Conservation (phyloP, 2,113 vertebrate species). For the Lipotes vexillifer region DNA sequence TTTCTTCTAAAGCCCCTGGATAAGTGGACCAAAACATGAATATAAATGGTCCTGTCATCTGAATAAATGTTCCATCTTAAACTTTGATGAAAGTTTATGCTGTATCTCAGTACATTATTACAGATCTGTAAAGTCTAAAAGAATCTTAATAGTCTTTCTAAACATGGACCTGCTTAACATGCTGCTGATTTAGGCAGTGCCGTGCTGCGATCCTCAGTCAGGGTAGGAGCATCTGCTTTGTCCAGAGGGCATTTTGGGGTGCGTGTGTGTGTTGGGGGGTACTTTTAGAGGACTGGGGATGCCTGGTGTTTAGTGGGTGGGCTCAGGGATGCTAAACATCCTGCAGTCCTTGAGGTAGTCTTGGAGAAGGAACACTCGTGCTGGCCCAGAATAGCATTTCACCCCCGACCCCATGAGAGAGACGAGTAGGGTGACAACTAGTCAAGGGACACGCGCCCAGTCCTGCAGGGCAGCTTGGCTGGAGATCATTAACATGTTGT, state of each 20-base stretch:
- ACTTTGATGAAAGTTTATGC: neutral
- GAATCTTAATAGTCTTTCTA: neutral
- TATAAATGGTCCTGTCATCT: neutral
- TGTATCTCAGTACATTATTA: neutral
- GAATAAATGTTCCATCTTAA: neutral
- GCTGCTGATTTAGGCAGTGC: rapidly evolving
- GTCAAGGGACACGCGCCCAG: rapidly evolving
- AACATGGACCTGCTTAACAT: neutral
- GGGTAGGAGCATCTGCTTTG: too few species aligned
- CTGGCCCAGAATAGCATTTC: neutral
- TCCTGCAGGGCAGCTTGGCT: neutral
- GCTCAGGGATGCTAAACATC: neutral
- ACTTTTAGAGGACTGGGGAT: neutral
- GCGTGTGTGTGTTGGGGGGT: rapidly evolving
- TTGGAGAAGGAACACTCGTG: neutral
- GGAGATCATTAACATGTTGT: rapidly evolving
- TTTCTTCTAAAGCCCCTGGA: neutral
- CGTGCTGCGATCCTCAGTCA: neutral
- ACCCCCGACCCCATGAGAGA: neutral
- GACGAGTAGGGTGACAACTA: rapidly evolving
- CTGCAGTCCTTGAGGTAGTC: neutral
- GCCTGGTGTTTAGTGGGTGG: neutral
- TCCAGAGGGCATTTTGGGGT: neutral
- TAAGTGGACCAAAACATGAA: neutral
- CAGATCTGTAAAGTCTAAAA: neutral